These are phyloP conservation scores for Orchesella flavescens DNA, from an alignment of 2,888 invertebrate genomes.

Conservation along the genomic window DNA sequence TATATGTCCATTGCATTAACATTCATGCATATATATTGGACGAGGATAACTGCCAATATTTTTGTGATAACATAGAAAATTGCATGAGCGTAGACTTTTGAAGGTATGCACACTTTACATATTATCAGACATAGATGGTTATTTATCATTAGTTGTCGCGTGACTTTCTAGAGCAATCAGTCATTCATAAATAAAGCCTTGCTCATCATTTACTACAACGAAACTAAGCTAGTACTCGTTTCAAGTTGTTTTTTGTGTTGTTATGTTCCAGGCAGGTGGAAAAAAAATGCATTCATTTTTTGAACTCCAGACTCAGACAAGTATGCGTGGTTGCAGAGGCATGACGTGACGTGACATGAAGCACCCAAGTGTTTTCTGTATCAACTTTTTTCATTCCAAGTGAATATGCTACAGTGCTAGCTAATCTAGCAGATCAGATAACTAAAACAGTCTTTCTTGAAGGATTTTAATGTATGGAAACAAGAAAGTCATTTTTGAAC, in stretches of 20 bases:
- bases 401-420: too few species aligned
- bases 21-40: too few species aligned
- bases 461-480: too few species aligned
- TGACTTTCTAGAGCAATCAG: constrained; percentile 60
- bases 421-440: too few species aligned
- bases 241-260: neutral
- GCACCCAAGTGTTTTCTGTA: constrained; percentile 28
- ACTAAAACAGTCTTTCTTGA: too few species aligned
- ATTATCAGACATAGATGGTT: constrained; percentile 34
- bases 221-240: neutral
- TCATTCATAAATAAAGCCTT: constrained; percentile 40
- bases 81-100: constrained; percentile 43
- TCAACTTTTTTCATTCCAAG: constrained; percentile 7
- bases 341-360: constrained; percentile 48
- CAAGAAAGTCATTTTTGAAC: too few species aligned
- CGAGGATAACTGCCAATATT: too few species aligned
- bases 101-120: constrained; percentile 59
- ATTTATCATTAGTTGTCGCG: constrained; percentile 54
- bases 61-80: neutral
- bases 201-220: constrained; percentile 8
- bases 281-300: constrained; percentile 33
- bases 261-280: constrained; percentile 52
- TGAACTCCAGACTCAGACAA: constrained; percentile 38
- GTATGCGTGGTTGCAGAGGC: constrained; percentile 32
- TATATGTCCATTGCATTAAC: too few species aligned